Evolutionary conservation across 37 sponge, comb jelly and placozoan species (phyloP).

Genomic region (Beroe forskalii): DNA sequence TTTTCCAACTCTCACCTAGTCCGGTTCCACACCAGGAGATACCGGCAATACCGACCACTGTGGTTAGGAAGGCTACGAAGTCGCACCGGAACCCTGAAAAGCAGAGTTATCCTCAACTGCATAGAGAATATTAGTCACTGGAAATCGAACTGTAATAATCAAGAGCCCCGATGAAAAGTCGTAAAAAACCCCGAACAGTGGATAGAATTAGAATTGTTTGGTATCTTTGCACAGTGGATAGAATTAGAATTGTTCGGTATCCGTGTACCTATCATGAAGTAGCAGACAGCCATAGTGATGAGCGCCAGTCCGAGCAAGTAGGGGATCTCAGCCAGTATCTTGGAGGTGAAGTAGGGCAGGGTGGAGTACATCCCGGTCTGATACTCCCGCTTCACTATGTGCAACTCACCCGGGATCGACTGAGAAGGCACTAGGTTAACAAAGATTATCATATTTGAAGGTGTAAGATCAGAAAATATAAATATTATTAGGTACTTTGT

Average conservation of each 20-base stretch:
- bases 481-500: no score
- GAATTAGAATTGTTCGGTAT: no score
- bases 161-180: no score
- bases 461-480: no score
- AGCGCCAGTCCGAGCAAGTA: not conserved
- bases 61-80: conserved; percentile 6
- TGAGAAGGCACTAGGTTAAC: not conserved
- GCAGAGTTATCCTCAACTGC: no score
- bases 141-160: no score
- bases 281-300: not conserved
- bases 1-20: no score
- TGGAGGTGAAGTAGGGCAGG: conserved; percentile 28
- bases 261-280: conserved; percentile 58
- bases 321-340: conserved; percentile 45
- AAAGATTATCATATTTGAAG: no score
- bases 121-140: no score
- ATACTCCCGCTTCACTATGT: conserved; percentile 20
- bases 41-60: not conserved
- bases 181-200: no score
- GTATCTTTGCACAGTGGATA: no score
- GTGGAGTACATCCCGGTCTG: conserved; percentile 66
- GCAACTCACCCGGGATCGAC: conserved; percentile 58
- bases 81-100: not conserved
- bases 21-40: conserved; percentile 31
- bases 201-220: no score